Base-by-base conservation (phyloP, 2,113 vertebrate species). In the Cyanistes caeruleus region DNA sequence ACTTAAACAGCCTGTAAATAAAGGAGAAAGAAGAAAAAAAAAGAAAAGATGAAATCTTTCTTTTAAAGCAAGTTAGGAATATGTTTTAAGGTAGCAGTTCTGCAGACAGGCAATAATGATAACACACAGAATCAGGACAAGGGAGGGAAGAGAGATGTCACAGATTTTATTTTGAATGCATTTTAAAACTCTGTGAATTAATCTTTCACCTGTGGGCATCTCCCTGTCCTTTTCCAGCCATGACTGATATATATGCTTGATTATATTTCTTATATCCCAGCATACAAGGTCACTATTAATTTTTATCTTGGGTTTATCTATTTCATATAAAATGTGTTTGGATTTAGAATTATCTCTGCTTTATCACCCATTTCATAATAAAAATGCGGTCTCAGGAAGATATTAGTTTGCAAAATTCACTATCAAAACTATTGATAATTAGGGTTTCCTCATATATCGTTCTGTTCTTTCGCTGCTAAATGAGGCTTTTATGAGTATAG, bases 301-400 rank as follows among this genome's bases (percentile, higher is more conserved):
- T 96, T 97, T 97, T 95, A 88, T 91, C 86, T 93, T 63, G 53
- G 31, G 28, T 92, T 94, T 97, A 93, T 94, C 49, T 95, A 80
- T 93, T 96, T 92, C 85, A 84, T 69, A 83, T 62, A 93, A 84
- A 52, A 75, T 89, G 83, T 94, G 56, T 96, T 95, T 96, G 86
- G 84, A 83, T 92, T 97, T 80, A 91, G 64, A 96, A 96, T 95
- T 89, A 84, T 96, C 93, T 89, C 85, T 92, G 92, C 88, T 97
- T 96, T 97, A 96, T 96, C 91, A 95, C 58, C 68, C 92, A 94
- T 95, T 97, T 90, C 75, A 80, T 87, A 96, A 94, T 85, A 96
- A 96, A 95, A 95, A 90, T 83, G 49, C 91, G 39, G 69, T 91
- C 77, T 75, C 70, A 15, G 77, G 78, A 96, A 96, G 90, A 96